These are phyloP conservation scores for Arremon brunneinucha DNA, from an alignment of 2,797 vertebrate genomes.

Conservation along the genomic window DNA sequence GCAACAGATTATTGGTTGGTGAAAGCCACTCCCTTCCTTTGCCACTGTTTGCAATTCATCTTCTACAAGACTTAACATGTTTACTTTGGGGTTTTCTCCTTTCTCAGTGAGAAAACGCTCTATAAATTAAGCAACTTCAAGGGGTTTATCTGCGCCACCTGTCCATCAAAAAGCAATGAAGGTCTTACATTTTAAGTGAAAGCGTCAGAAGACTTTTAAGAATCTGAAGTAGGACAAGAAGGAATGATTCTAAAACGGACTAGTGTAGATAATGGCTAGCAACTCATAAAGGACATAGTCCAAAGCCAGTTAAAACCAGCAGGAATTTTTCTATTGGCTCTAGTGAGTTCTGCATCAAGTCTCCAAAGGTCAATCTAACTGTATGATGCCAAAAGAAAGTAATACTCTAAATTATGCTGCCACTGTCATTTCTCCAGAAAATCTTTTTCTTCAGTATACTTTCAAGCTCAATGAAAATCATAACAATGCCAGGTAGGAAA, in stretches of 20 bases:
- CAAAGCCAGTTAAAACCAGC: not conserved
- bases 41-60: slow-evolving; percentile 6
- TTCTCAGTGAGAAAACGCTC: not conserved
- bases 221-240: not conserved
- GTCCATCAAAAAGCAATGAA: not conserved
- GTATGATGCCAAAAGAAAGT: not conserved
- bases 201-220: not conserved
- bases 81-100: slow-evolving; percentile 21
- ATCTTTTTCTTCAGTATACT: not conserved
- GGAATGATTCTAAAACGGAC: not conserved
- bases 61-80: slow-evolving; percentile 33
- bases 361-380: not conserved
- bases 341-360: not conserved
- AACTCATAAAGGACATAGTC: not conserved
- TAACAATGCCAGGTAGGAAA: not conserved
- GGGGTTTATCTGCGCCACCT: not conserved
- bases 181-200: not conserved
- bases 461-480: not conserved
- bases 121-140: not conserved
- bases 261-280: not conserved
- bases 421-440: not conserved
- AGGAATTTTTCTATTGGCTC: not conserved
- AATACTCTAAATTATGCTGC: not conserved
- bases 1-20: slow-evolving; percentile 8
- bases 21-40: slow-evolving; percentile 31